Percentiles rank a stretch among this genome's conserved stretches.
Evolutionary conservation across 2,113 vertebrate species (phyloP).

Genomic region (Numida meleagris): DNA sequence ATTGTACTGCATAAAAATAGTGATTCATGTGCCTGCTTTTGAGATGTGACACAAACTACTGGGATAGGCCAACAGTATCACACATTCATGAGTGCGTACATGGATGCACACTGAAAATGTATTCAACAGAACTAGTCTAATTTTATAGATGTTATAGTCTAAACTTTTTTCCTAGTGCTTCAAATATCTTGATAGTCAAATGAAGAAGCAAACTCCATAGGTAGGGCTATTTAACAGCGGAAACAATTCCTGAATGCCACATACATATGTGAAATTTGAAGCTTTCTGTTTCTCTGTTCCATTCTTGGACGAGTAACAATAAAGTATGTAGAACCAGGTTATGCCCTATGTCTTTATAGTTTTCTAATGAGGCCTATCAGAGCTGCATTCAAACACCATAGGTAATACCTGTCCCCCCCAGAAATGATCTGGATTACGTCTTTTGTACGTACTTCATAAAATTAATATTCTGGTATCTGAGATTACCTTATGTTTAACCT

Average conservation of each 20-base stretch:
- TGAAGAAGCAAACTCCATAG: not conserved
- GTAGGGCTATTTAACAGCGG: not conserved
- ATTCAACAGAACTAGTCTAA: not conserved
- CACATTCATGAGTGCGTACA: not conserved
- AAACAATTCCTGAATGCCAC: not conserved
- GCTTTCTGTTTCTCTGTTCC: not conserved
- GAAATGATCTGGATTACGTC: not conserved
- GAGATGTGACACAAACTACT: not conserved
- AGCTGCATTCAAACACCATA: not conserved
- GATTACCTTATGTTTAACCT: not conserved
- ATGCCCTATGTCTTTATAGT: not conserved
- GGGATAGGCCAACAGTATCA: not conserved
- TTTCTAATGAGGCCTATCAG: not conserved
- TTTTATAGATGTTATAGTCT: not conserved
- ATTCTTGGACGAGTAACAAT: not conserved
- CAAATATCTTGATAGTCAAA: not conserved
- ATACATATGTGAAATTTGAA: not conserved
- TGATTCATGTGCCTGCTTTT: not conserved
- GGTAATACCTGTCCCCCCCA: not conserved
- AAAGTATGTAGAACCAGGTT: not conserved
- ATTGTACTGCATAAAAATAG: not conserved
- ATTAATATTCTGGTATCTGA: not conserved
- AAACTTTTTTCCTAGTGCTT: not conserved
- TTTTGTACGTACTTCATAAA: not conserved
- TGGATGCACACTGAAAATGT: not conserved